These are phyloP conservation scores for Lagopus muta DNA, from an alignment of 2,113 vertebrate species.

Conservation along the genomic window DNA sequence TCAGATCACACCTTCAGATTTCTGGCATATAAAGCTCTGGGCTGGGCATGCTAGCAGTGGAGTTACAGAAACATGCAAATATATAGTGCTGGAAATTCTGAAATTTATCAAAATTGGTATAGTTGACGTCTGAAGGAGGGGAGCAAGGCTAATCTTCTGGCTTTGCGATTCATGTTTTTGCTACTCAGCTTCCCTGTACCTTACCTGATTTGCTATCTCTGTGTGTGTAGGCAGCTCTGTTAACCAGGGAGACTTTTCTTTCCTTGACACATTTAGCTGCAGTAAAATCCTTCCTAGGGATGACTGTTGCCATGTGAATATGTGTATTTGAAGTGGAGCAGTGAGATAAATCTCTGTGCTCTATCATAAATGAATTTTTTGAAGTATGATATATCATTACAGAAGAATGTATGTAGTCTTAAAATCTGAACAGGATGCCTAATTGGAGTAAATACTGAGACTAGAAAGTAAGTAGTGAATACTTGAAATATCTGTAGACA, in stretches of 20 bases:
- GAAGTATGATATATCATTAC: background rate
- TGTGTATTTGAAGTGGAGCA: background rate
- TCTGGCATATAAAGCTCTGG: background rate
- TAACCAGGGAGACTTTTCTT: background rate
- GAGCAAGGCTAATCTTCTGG: background rate
- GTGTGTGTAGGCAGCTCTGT: background rate
- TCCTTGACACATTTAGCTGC: background rate
- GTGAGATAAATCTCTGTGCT: background rate
- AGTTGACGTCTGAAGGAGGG: background rate
- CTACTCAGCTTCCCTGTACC: background rate
- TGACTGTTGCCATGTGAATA: constrained; percentile 24
- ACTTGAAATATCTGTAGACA: background rate
- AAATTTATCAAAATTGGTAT: background rate
- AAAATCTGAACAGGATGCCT: background rate
- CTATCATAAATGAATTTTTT: background rate
- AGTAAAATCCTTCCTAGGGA: constrained; percentile 8
- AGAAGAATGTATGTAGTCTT: background rate
- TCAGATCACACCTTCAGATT: background rate
- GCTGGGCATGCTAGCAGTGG: background rate
- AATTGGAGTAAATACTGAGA: background rate
- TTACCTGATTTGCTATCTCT: background rate
- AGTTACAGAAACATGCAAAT: background rate
- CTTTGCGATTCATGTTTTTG: background rate
- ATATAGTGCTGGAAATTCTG: background rate
- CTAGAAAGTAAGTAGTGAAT: background rate